Percentiles rank a stretch among this genome's conserved stretches.
phyloP scores from a whole-genome alignment of 2,888 invertebrate species.

The Kuschelorhynchus macadamiae region DNA sequence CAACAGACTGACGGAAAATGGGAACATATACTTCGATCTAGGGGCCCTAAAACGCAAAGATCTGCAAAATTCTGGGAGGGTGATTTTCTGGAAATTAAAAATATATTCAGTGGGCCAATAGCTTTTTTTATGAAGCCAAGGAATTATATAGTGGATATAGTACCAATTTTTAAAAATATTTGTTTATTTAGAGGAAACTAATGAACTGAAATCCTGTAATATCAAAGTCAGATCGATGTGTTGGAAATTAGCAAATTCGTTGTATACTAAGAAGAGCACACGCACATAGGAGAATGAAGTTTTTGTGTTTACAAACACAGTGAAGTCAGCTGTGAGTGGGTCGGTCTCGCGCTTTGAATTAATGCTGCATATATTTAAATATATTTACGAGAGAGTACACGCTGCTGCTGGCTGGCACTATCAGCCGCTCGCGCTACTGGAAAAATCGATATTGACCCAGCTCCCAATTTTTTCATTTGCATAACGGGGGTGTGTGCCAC shows the following conservation, averaged over 20 bases:
- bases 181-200: no score
- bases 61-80: no score
- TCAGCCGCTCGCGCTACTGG: constrained; percentile 35
- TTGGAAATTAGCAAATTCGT: neutral
- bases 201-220: no score
- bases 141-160: no score
- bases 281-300: constrained; percentile 8
- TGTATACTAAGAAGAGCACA: neutral
- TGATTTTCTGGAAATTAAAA: no score
- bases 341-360: constrained; percentile 68
- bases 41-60: no score
- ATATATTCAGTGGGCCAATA: no score
- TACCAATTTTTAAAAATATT: no score
- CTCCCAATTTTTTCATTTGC: constrained; percentile 34
- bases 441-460: constrained; percentile 46
- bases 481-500: constrained; percentile 7
- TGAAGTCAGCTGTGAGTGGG: constrained; percentile 69
- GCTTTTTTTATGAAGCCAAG: no score
- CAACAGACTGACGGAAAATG: no score
- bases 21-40: no score
- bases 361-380: constrained; percentile 71
- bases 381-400: constrained; percentile 65
- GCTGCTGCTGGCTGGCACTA: constrained; percentile 50
- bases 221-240: no score
- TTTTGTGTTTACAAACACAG: constrained; percentile 69